Evolutionary conservation across 2,888 invertebrate genomes (phyloP).

Genomic region (Andrena camellia): DNA sequence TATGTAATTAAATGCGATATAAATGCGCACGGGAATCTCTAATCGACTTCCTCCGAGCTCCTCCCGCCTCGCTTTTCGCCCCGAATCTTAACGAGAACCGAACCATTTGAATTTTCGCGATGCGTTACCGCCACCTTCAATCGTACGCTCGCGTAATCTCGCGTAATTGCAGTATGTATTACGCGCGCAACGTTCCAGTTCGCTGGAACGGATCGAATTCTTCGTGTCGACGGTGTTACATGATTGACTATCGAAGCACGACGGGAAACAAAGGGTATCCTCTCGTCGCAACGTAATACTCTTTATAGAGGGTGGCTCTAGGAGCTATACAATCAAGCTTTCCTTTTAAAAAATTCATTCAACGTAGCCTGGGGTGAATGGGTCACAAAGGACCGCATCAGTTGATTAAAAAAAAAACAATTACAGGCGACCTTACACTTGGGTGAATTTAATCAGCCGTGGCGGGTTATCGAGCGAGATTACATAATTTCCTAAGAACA

Average conservation of each 20-base stretch:
- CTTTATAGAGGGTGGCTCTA: background rate
- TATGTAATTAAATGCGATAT: conserved; percentile 46
- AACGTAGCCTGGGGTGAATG: no score
- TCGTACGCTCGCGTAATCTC: conserved; percentile 31
- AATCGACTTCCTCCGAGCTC: conserved; percentile 23
- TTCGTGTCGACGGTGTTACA: conserved; percentile 47
- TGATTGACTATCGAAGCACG: conserved; percentile 51
- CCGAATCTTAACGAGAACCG: background rate
- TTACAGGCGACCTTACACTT: background rate
- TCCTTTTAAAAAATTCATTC: background rate
- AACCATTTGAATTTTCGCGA: conserved; percentile 16
- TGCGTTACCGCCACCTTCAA: background rate
- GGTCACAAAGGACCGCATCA: no score
- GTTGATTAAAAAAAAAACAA: background rate
- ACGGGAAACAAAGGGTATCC: conserved; percentile 3
- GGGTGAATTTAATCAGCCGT: conserved; percentile 1
- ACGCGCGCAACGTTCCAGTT: conserved; percentile 5
- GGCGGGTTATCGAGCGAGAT: conserved; percentile 1
- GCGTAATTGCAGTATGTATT: conserved; percentile 42
- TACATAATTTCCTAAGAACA: conserved; percentile 11
- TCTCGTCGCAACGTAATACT: background rate
- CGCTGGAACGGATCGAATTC: conserved; percentile 34
- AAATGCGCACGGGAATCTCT: conserved; percentile 24
- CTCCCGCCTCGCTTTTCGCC: background rate
- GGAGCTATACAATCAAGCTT: background rate